Base-by-base conservation (phyloP, 2,113 vertebrate genomes). In the Lichenostomus cassidix region DNA sequence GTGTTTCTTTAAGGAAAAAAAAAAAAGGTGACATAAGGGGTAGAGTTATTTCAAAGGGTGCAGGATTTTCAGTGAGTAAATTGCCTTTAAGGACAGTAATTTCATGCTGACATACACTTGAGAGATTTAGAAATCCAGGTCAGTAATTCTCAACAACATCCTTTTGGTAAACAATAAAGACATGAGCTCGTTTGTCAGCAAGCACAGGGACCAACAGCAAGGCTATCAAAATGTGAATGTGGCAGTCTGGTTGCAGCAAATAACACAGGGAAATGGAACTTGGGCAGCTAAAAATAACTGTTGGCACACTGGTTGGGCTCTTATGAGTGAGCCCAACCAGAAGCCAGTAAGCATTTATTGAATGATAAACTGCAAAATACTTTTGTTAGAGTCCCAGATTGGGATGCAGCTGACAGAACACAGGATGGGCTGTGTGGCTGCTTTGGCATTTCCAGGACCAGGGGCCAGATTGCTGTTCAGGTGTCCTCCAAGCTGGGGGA, bases 391-490 rank as follows among this genome's bases (percentile, higher is more conserved):
- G 44, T 37, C 13, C 3, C 27, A 33, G 35, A 59, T 70, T 67
- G 80, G 55, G 68, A 35, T 58, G 67, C 62, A 56, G 35, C 59
- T 80, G 88, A 49, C 28, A 65, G 53, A 80, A n/a, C 18, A 27
- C 7, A n/a, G 69, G 28, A 20, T 0, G 0, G 49, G 33, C 49
- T 21, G 23, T 3, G 2, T 1, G 3, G 63, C 44, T 7, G 1
- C 24, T 3, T 9, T 4, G 3, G 42, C 21, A 19, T 68, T 71
- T 55, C 42, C 53, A n/a, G 37, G n/a, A 65, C 10, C 2, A 2
- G 52, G 39, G 24, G 4, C 18, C 27, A 2, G 3, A 15, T 12
- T 62, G 50, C n/a, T 62, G 31, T 28, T 60, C 47, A 42, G 86
- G 50, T 3, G 0, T 68, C 11, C 21, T 65, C 33, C 52, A 18